A percentile compares a stretch with the other conserved stretches of the same genome.
phyloP scores from a whole-genome alignment of 2,797 vertebrate genomes.

The Salmo trutta region DNA sequence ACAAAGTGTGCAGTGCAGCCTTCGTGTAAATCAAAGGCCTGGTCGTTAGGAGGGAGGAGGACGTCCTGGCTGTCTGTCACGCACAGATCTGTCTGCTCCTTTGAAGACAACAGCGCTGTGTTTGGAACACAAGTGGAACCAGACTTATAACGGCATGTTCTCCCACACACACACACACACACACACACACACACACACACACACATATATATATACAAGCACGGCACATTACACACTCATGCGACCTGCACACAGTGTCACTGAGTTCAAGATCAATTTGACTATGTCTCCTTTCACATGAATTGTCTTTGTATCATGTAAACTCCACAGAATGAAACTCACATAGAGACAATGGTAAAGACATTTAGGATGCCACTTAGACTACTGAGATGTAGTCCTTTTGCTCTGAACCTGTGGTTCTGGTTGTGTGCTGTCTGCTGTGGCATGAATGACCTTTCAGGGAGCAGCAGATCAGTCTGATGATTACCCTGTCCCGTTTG shows the following conservation, averaged over 20 bases:
- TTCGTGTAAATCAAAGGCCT: conserved; percentile 14
- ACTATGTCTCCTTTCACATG: too few species aligned
- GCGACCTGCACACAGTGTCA: too few species aligned
- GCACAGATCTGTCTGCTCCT: conserved; percentile 19
- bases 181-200: background rate
- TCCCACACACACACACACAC: background rate
- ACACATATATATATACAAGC: background rate
- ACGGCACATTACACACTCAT: background rate
- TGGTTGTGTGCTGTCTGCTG: background rate
- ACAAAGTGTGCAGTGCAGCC: background rate
- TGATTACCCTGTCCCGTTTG: conserved; percentile 19
- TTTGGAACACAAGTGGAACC: conserved; percentile 16
- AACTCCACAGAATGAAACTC: background rate
- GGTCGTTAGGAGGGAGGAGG: conserved; percentile 1
- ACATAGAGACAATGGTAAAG: background rate
- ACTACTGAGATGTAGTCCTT: background rate
- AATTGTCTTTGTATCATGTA: too few species aligned
- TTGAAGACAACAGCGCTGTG: conserved; percentile 4
- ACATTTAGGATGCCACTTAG: background rate
- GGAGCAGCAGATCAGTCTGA: conserved; percentile 9
- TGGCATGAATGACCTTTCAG: conserved; percentile 24
- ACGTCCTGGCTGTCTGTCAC: background rate
- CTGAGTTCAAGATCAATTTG: too few species aligned
- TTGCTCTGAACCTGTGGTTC: background rate
- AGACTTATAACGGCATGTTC: conserved; percentile 4